Base-by-base conservation (phyloP, 2,797 vertebrate genomes). In the Pseudochirops cupreus region DNA sequence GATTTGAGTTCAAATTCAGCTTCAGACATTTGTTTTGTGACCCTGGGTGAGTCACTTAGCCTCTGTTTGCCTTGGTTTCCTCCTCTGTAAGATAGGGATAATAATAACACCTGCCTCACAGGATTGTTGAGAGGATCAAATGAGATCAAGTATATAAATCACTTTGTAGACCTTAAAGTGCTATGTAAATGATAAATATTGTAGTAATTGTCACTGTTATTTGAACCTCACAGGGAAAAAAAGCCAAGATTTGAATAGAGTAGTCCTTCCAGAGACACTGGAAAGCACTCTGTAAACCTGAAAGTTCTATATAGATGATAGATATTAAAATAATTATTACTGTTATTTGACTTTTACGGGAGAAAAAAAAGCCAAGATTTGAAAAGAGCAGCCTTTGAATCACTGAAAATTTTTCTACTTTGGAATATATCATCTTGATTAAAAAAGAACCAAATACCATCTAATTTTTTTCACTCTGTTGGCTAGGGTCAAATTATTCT, bases 391-490 rank as follows among this genome's bases (percentile, higher is more conserved):
- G 55, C 29, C 4, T n/a, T 90, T 26, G 87, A 95, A 92, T 94
- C 33, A 31, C 0, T 58, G 46, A 62, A n/a, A 93, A 93, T 92
- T 92, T 91, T 96, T 50, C 21, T 94, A 16, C 56, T 31, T 91
- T 67, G 56, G 26, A 53, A 91, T 96, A 52, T 31, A 93, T 92
- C 52, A 31, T 94, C 82, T 92, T 90, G 18, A 87, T 87, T n/a
- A 54, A 11, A 87, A 56, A 82, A 28, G 96, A 94, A 90, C 1
- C 95, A 39, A 56, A 87, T 91, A 3, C 31, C 54, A 95, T 62
- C n/a, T 87, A 92, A 67, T n/a, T 91, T 94, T 56, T 96, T 95
- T 56, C 52, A 91, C 50, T 18, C 33, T 91, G 14, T 94, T 91
- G 74, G 89, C 52, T 90, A 58, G 3, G 91, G 50, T 94, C 52